Evolutionary conservation across 2,888 invertebrate genomes (phyloP).

Genomic region (Drosophila mimica): DNA sequence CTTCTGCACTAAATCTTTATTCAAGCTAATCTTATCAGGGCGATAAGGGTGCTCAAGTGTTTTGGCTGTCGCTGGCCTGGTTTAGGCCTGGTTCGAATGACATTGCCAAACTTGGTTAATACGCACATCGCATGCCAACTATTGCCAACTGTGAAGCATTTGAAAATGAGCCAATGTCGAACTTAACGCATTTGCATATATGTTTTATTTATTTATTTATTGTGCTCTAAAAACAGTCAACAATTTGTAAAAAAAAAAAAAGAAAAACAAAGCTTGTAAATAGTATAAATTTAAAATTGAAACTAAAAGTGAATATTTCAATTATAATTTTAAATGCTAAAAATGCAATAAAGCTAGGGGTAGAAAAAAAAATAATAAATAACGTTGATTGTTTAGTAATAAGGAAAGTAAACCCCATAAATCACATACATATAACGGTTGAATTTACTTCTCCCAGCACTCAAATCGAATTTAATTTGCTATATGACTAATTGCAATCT

Average conservation of each 20-base stretch:
- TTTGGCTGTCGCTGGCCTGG: constrained; percentile 12
- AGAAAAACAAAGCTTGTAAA: background rate
- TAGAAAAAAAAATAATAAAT: background rate
- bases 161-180: constrained; percentile 14
- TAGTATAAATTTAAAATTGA: background rate
- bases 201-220: background rate
- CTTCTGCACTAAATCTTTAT: constrained; percentile 27
- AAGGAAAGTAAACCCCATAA: background rate
- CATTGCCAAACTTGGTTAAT: constrained; percentile 28
- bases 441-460: constrained; percentile 9
- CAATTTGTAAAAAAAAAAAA: background rate
- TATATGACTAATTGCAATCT: constrained; percentile 37
- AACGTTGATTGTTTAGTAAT: background rate
- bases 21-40: constrained; percentile 43
- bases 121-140: constrained; percentile 7
- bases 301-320: background rate
- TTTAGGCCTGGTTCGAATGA: constrained; percentile 1
- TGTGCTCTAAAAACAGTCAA: background rate
- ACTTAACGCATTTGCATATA: constrained; percentile 21
- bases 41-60: constrained; percentile 24
- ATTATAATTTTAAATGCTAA: background rate
- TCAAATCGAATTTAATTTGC: constrained; percentile 8
- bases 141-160: background rate
- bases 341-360: background rate
- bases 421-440: background rate